These are phyloP conservation scores for Aldabrachelys gigantea DNA, from an alignment of 2,113 vertebrate genomes.

Conservation along the genomic window DNA sequence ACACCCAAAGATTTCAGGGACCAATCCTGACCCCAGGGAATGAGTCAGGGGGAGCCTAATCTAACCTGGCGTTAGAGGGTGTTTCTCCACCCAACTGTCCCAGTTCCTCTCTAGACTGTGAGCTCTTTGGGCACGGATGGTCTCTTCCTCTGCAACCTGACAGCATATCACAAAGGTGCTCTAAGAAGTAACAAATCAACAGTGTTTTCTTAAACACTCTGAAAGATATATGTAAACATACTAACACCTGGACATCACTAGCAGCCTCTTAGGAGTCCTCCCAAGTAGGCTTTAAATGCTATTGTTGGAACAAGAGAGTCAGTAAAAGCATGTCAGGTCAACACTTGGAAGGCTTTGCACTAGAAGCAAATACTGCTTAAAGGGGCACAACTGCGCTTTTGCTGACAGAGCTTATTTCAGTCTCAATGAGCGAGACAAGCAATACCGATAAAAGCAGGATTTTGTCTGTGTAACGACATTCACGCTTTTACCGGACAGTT, in stretches of 20 bases:
- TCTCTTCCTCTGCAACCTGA: not conserved
- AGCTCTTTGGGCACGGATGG: not conserved
- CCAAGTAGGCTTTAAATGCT: not conserved
- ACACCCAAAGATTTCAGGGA: not conserved
- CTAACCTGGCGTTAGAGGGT: not conserved
- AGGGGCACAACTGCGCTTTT: not conserved
- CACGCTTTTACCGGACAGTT: not conserved
- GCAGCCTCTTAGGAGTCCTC: not conserved
- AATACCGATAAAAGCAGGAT: not conserved
- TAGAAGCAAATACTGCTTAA: not conserved
- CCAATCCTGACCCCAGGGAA: not conserved
- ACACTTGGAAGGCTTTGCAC: not conserved
- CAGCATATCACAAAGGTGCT: not conserved
- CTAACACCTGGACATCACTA: not conserved
- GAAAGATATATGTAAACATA: too few species aligned
- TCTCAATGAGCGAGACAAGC: not conserved
- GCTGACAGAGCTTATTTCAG: not conserved
- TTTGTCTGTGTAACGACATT: not conserved
- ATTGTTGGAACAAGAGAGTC: not conserved
- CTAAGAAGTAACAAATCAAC: not conserved
- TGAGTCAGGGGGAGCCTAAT: not conserved
- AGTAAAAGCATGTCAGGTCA: not conserved
- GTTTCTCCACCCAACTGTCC: not conserved
- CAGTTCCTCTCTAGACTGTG: not conserved
- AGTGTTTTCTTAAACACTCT: not conserved